Conservation (phyloP, 2,113 vertebrate species). For the Propithecus coquereli region DNA sequence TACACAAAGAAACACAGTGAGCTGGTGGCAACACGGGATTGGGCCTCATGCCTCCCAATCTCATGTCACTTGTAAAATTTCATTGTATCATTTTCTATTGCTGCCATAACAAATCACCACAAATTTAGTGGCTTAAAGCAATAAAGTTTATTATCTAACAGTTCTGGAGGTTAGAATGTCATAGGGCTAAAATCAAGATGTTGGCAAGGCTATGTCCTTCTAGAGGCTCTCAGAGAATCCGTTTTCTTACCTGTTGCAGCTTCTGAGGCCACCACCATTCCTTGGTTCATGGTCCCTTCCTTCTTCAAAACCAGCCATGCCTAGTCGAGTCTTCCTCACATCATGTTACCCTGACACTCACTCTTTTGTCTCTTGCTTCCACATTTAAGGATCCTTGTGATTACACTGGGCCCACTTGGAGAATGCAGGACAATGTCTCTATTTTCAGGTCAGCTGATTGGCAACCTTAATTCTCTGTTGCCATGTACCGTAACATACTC, state of each 20-base stretch:
- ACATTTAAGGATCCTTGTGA: neutral
- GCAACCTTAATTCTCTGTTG: neutral
- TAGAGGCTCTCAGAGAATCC: neutral
- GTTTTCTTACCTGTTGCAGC: neutral
- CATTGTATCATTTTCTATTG: too few species aligned
- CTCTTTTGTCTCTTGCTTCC: neutral
- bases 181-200: too few species aligned
- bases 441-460: neutral
- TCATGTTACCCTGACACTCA: neutral
- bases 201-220: neutral
- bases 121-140: too few species aligned
- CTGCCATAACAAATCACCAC: too few species aligned
- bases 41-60: too few species aligned
- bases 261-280: neutral
- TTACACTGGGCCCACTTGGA: neutral
- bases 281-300: neutral
- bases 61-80: too few species aligned
- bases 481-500: neutral
- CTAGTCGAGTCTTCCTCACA: neutral
- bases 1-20: too few species aligned
- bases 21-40: too few species aligned
- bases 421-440: neutral
- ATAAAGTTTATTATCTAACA: too few species aligned
- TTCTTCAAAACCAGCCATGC: neutral
- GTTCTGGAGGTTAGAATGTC: too few species aligned